Percentiles rank a stretch among this genome's conserved stretches.
Conservation (phyloP, 30 jellyfish, hydroid and myxozoan species). For the Pelagia noctiluca region DNA sequence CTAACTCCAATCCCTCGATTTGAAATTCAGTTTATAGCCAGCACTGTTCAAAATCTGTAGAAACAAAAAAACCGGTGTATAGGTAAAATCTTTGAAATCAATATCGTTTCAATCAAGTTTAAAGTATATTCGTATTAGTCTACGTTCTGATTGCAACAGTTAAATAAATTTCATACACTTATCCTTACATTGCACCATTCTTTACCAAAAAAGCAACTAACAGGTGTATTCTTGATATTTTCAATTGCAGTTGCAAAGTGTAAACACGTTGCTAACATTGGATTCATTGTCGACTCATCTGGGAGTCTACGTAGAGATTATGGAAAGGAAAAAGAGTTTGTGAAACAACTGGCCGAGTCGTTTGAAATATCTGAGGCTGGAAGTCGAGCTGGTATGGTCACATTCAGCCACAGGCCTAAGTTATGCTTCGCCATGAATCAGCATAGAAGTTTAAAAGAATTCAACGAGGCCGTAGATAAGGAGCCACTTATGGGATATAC, state of each 20-base stretch:
- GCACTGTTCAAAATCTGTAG: too few relatives aligned
- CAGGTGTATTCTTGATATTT: too few relatives aligned
- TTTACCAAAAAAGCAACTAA: too few relatives aligned
- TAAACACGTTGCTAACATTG: constrained; percentile 65
- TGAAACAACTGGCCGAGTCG: constrained; percentile 70
- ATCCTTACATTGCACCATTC: too few relatives aligned
- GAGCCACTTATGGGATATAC: constrained; percentile 88
- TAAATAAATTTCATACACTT: too few relatives aligned
- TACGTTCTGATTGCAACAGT: too few relatives aligned
- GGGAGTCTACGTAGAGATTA: constrained; percentile 72
- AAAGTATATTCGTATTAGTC: too few relatives aligned
- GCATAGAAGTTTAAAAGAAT: constrained; percentile 50
- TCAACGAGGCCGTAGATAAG: constrained; percentile 83
- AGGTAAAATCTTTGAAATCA: too few relatives aligned
- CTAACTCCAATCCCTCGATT: too few relatives aligned
- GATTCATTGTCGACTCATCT: constrained; percentile 78
- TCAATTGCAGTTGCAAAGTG: constrained; percentile 54
- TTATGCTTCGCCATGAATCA: constrained; percentile 74
- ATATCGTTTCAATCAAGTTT: too few relatives aligned
- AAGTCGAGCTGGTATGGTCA: constrained; percentile 84
- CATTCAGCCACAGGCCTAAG: constrained; percentile 87
- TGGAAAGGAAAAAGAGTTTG: constrained; percentile 69
- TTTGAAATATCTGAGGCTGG: constrained; percentile 78
- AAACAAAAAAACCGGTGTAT: too few relatives aligned
- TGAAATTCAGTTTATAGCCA: too few relatives aligned